A percentile compares a stretch with the other conserved stretches of the same genome.
These are phyloP conservation scores for Protaetia brevitarsis DNA, from an alignment of 1,140 invertebrate species.

Conservation along the genomic window DNA sequence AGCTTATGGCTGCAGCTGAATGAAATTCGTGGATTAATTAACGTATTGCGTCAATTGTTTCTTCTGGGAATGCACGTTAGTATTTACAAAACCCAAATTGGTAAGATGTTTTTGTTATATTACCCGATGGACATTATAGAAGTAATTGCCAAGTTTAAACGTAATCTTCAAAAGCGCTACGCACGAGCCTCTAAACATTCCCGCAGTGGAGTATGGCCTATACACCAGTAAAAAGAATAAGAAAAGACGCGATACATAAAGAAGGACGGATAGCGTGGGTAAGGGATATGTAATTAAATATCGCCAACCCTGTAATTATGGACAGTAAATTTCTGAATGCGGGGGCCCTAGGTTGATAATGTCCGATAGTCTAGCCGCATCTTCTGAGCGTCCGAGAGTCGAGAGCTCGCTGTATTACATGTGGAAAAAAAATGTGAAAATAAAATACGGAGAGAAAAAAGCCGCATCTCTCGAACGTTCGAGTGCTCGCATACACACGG, in stretches of 20 bases:
- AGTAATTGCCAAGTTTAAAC: too few relatives aligned
- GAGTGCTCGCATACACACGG: neutral
- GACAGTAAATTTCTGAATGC: conserved; percentile 51
- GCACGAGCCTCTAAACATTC: too few relatives aligned
- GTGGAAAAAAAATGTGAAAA: conserved; percentile 10
- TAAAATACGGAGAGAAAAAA: conserved; percentile 2
- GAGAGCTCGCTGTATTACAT: neutral
- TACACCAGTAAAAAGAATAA: conserved; percentile 21
- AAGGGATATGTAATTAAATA: conserved; percentile 51
- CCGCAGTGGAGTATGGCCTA: too few relatives aligned
- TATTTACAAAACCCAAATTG: too few relatives aligned
- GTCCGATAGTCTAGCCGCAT: conserved; percentile 43
- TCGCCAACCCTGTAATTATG: conserved; percentile 52
- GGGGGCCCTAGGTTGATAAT: conserved; percentile 46
- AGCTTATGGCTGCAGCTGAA: too few relatives aligned
- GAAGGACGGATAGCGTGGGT: conserved; percentile 31
- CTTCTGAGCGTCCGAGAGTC: neutral
- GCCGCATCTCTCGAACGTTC: too few relatives aligned
- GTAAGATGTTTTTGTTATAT: too few relatives aligned
- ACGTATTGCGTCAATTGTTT: too few relatives aligned
- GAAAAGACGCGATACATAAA: neutral
- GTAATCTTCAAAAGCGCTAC: too few relatives aligned
- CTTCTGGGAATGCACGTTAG: too few relatives aligned
- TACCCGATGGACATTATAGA: too few relatives aligned
- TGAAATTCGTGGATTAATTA: too few relatives aligned